Conservation (phyloP, 2,113 vertebrate species). For the Porphyrio hochstetteri region DNA sequence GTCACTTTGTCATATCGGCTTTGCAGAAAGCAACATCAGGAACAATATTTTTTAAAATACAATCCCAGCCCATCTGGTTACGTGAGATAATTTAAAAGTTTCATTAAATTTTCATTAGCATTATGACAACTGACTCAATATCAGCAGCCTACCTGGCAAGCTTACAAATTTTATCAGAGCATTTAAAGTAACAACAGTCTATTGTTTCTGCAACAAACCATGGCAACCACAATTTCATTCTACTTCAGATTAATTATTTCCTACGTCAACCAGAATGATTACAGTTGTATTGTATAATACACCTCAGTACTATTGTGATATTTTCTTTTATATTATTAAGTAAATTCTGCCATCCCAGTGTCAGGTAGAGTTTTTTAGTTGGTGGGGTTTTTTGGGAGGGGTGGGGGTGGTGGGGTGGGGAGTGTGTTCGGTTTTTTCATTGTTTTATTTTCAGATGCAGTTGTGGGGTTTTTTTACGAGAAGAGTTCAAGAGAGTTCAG, state of each 20-base stretch:
- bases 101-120: conserved; percentile 5
- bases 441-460: not conserved
- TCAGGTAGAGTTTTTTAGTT: not conserved
- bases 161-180: not conserved
- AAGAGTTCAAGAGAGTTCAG: not conserved
- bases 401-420: no score
- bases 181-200: not conserved
- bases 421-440: not conserved
- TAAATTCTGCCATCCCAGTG: not conserved
- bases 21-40: not conserved
- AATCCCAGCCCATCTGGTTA: not conserved
- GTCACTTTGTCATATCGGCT: not conserved
- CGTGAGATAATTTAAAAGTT: not conserved
- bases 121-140: not conserved
- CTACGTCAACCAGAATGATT: not conserved
- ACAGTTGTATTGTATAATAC: not conserved
- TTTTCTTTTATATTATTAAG: not conserved
- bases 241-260: not conserved
- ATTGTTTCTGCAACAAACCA: not conserved
- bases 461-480: not conserved
- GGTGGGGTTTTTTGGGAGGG: no score
- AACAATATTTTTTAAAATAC: not conserved
- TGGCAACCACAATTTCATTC: not conserved
- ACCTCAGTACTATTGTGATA: not conserved
- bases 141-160: not conserved